phyloP scores from a whole-genome alignment of 2,888 invertebrate genomes.

The Serripes groenlandicus region DNA sequence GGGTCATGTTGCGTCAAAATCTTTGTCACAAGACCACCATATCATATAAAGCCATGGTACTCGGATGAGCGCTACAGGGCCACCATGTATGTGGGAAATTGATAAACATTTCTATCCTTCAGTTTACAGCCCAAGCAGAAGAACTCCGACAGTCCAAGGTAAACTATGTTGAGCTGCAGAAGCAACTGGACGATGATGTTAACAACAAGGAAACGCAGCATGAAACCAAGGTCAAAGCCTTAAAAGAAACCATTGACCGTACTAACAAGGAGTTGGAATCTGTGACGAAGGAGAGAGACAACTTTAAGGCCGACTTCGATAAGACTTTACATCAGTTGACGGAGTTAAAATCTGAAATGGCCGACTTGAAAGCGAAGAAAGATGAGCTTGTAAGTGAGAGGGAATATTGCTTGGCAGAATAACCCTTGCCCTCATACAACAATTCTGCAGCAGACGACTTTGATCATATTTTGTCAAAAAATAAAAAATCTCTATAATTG shows the following conservation, averaged over 20 bases:
- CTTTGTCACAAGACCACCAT: too few relatives aligned
- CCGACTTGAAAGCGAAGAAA: conserved; percentile 72
- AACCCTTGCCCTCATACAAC: too few relatives aligned
- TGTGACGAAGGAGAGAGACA: conserved; percentile 54
- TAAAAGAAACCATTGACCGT: conserved; percentile 23
- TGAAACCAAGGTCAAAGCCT: conserved; percentile 39
- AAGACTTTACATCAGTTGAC: conserved; percentile 73
- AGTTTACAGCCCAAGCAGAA: conserved; percentile 57
- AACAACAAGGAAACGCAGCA: conserved; percentile 48
- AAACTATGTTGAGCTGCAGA: conserved; percentile 48
- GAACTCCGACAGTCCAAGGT: conserved; percentile 43
- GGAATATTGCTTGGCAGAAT: too few relatives aligned
- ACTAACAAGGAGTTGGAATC: conserved; percentile 68
- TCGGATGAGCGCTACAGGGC: too few relatives aligned
- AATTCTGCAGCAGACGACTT: too few relatives aligned
- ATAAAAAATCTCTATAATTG: too few relatives aligned
- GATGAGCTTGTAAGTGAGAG: conserved; percentile 67
- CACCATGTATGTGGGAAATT: too few relatives aligned
- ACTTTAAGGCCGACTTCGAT: conserved; percentile 73
- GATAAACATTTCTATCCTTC: too few relatives aligned
- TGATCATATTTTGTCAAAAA: too few relatives aligned
- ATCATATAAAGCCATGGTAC: too few relatives aligned
- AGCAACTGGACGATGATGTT: conserved; percentile 50
- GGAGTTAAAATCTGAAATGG: conserved; percentile 67
- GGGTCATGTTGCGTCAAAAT: too few relatives aligned